These are phyloP conservation scores for Brachirus orientalis DNA, from an alignment of 2,113 vertebrate species.

Conservation along the genomic window DNA sequence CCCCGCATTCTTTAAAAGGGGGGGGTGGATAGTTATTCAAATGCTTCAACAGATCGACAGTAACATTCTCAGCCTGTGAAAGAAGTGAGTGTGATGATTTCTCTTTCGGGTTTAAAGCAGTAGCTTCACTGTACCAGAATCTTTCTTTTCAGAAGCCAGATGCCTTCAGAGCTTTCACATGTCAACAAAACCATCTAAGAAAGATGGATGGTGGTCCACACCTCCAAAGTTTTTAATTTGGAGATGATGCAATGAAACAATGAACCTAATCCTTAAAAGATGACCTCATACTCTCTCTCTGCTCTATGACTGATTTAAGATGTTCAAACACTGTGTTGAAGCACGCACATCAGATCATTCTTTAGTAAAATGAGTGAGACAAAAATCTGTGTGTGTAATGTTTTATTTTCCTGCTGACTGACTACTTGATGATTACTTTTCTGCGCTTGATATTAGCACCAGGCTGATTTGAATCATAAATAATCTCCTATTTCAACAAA, in stretches of 20 bases:
- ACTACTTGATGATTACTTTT: no score
- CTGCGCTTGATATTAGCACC: no score
- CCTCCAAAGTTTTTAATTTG: neutral
- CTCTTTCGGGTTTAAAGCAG: slow-evolving; percentile 24
- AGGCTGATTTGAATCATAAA: no score
- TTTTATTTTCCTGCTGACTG: no score
- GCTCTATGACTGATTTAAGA: neutral
- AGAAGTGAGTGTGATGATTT: slow-evolving; percentile 14
- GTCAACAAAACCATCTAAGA: neutral
- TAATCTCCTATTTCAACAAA: no score
- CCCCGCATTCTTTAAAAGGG: slow-evolving; percentile 57
- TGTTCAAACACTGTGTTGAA: no score
- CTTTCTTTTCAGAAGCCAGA: neutral
- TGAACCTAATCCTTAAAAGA: neutral
- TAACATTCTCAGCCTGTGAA: slow-evolving; percentile 7
- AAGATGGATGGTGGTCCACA: neutral
- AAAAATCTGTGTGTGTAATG: no score
- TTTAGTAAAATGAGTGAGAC: no score
- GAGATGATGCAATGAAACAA: neutral
- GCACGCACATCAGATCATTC: no score
- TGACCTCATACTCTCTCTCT: slow-evolving; percentile 4
- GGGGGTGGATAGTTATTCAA: slow-evolving; percentile 35
- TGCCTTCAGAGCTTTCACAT: neutral
- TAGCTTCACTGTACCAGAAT: slow-evolving; percentile 2
- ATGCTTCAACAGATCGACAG: slow-evolving; percentile 55